Evolutionary conservation across 2,888 invertebrate species (phyloP), one percentile per base, ranked within the genome.

Genomic region (Drosophila yooni): DNA sequence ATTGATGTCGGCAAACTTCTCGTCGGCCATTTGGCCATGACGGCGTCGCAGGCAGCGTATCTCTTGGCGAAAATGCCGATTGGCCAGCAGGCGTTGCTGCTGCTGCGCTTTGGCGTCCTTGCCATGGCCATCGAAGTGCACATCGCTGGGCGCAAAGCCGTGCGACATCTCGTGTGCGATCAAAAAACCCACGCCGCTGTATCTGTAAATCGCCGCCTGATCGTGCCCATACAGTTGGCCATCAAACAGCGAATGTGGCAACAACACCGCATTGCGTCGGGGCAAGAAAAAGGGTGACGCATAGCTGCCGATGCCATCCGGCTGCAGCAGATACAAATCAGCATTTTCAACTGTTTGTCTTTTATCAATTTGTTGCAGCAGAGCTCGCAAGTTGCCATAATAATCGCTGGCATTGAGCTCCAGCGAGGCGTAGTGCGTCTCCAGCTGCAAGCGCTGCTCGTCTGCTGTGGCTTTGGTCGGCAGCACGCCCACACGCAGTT

Each of bases 151-250:
- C 2, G 62, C 29, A 21, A 88, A 86, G 59, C 74, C 87, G 11
- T 83, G 83, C 3, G 72, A 69, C n/a, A 83, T 56, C 50, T 83
- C 83, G 50, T 83, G 83, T 0, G 70, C 83, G 1, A 83, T 70
- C 7, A 83, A 56, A 13, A 83, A 86, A 13, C 87, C 87, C 10
- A 83, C 33, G 0, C 64, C 64, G 27, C 83, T 83, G 13, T 72
- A 72, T n/a, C 61, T 60, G 1, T 58, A 33, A 7, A 81, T 0
- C 0, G 36, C 11, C 6, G 50, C 18, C 61, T 83, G 87, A 0
- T 52, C 21, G 0, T 57, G 56, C 3, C 57, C 18, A 40, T 73
- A 88, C 8, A 83, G 36, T 5, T 81, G 68, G 3, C 43, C 29
- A 1, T 48, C 48, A 3, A 83, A 67, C 46, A 83, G 63, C 3